phyloP scores from a whole-genome alignment of 2,113 vertebrate genomes.

The human region GRCh38 chr13:47456501-47457000 shows the following conservation, averaged over 20 bases:
- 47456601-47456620: too few species aligned
- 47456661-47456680: background rate
- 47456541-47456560: too few species aligned
- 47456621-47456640: background rate
- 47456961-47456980: background rate
- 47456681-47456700: background rate
- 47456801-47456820: background rate
- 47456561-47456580: too few species aligned
- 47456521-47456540: too few species aligned
- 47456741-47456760: background rate
- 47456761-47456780: background rate
- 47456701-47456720: background rate
- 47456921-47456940: background rate
- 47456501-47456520: too few species aligned
- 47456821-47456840: background rate
- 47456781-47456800: background rate
- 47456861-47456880: background rate
- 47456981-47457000: background rate
- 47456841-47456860: background rate
- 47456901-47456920: background rate
- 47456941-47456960: background rate
- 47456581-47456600: too few species aligned
- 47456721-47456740: background rate
- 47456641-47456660: background rate
- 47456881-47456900: background rate